Evolutionary conservation across 1,140 invertebrate species (phyloP).

Genomic region (Zaprionus inermis): DNA sequence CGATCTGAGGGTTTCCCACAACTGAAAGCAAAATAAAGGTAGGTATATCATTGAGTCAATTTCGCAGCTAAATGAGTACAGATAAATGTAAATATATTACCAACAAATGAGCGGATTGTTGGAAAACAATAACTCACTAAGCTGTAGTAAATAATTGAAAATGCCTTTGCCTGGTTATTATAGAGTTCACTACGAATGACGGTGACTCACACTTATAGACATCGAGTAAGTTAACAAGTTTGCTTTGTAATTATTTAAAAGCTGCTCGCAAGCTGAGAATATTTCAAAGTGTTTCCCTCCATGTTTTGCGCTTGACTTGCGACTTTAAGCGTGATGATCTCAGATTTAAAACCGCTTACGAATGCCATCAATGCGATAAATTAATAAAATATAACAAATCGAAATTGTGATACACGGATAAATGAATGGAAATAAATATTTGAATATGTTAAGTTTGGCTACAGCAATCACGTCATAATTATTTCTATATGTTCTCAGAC

Average conservation of each 20-base stretch:
- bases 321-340: background rate
- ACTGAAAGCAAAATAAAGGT: slow-evolving; percentile 42
- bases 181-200: slow-evolving; percentile 4
- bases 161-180: background rate
- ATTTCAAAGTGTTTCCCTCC: background rate
- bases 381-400: background rate
- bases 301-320: slow-evolving; percentile 22
- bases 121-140: background rate
- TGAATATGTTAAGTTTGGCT: slow-evolving; percentile 6
- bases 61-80: background rate
- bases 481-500: slow-evolving; percentile 45
- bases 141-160: background rate
- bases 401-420: background rate
- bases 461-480: slow-evolving; percentile 47
- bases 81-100: background rate
- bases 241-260: slow-evolving; percentile 2
- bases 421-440: background rate
- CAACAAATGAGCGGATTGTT: slow-evolving; percentile 1
- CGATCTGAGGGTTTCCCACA: slow-evolving; percentile 68
- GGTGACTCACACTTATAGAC: slow-evolving; percentile 22
- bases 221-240: slow-evolving; percentile 31
- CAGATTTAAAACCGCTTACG: background rate
- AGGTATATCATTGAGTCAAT: background rate
- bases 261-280: background rate
- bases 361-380: background rate